phyloP scores from a whole-genome alignment of 2,888 invertebrate species.

The Pristionchus maxplancki region DNA sequence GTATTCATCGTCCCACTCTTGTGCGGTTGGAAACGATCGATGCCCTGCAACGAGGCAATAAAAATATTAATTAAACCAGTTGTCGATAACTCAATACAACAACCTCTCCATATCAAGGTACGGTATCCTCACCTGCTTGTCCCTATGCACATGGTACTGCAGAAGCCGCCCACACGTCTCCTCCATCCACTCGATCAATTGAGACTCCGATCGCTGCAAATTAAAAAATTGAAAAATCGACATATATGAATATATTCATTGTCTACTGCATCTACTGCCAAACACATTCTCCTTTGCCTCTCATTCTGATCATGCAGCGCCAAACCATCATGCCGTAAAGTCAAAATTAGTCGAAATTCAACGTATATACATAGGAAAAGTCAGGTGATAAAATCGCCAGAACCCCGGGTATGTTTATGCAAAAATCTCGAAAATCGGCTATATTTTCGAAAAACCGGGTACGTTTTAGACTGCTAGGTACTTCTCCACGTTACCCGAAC shows the following conservation, averaged over 20 bases:
- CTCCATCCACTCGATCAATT: slow-evolving; percentile 40
- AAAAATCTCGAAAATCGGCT: too few species aligned
- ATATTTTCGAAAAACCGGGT: too few species aligned
- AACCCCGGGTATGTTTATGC: too few species aligned
- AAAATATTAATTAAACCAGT: neutral
- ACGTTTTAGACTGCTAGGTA: too few species aligned
- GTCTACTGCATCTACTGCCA: too few species aligned
- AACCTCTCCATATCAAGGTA: too few species aligned
- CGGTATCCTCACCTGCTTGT: slow-evolving; percentile 52
- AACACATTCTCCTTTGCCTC: neutral
- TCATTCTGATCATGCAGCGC: neutral
- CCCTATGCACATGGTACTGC: slow-evolving; percentile 62
- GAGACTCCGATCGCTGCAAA: slow-evolving; percentile 40
- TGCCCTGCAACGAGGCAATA: slow-evolving; percentile 54
- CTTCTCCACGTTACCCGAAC: too few species aligned
- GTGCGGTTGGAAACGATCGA: slow-evolving; percentile 60
- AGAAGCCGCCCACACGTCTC: neutral
- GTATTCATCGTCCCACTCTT: slow-evolving; percentile 62
- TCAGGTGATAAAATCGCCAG: too few species aligned
- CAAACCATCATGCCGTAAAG: too few species aligned
- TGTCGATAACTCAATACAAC: neutral
- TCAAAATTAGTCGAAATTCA: too few species aligned
- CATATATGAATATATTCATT: too few species aligned
- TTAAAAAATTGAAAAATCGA: neutral
- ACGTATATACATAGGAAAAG: too few species aligned